Percentiles rank a stretch among this genome's conserved stretches.
These are phyloP conservation scores for Taenioides sp. DNA, from an alignment of 2,797 vertebrate genomes.

Conservation along the genomic window DNA sequence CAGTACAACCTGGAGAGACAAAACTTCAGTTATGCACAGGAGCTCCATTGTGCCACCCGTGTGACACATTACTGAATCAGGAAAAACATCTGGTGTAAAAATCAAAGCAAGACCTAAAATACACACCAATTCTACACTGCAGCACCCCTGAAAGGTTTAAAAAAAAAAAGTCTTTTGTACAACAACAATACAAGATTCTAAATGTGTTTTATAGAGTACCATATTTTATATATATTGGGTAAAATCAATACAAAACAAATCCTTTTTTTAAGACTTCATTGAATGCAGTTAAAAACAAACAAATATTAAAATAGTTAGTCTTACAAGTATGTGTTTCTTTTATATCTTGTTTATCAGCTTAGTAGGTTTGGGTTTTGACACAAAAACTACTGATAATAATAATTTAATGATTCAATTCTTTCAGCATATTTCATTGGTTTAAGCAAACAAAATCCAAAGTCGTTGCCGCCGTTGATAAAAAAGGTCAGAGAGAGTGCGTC, in stretches of 20 bases:
- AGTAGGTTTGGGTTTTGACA: too few relatives aligned
- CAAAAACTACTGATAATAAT: neutral
- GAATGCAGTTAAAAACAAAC: neutral
- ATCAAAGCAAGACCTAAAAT: neutral
- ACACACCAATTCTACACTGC: neutral
- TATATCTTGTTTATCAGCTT: neutral
- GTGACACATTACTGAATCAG: neutral
- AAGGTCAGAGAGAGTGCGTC: neutral
- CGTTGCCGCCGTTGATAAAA: neutral
- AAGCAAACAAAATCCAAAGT: neutral
- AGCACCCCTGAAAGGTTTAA: neutral
- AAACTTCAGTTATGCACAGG: neutral
- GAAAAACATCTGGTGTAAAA: neutral
- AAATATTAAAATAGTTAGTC: neutral
- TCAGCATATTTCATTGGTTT: neutral
- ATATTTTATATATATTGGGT: too few relatives aligned
- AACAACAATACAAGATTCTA: neutral
- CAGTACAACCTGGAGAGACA: neutral
- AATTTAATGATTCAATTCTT: neutral
- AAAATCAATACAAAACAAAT: neutral
- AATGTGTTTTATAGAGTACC: neutral
- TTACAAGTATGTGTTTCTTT: neutral
- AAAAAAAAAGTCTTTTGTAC: neutral
- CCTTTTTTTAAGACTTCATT: neutral
- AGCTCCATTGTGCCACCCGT: neutral